A percentile compares a stretch with the other conserved stretches of the same genome.
Evolutionary conservation across 2,888 invertebrate genomes (phyloP).

Genomic region (Dicyrtoma fusca): DNA sequence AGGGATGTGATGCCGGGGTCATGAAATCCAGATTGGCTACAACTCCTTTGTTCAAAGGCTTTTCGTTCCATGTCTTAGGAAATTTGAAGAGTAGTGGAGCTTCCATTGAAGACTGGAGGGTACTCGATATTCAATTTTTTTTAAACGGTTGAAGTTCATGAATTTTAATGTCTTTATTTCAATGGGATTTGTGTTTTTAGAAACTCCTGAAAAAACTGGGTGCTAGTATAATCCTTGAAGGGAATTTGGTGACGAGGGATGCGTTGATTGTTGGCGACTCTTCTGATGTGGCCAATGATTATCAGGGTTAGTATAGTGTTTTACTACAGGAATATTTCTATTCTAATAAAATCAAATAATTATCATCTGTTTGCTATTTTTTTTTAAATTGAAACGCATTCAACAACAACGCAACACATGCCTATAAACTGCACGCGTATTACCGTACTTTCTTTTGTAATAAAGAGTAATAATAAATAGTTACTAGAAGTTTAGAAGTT

Average conservation of each 20-base stretch:
- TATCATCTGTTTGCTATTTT: too few relatives aligned
- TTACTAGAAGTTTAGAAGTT: neutral
- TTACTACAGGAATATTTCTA: too few relatives aligned
- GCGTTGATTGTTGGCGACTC: constrained; percentile 47
- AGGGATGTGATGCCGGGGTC: constrained; percentile 46
- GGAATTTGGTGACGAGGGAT: constrained; percentile 15
- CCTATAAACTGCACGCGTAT: too few relatives aligned
- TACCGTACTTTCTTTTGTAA: too few relatives aligned
- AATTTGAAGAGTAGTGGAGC: constrained; percentile 46
- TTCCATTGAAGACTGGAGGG: constrained; percentile 44
- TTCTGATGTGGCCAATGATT: constrained; percentile 26
- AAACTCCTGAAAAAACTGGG: constrained; percentile 46
- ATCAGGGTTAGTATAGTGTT: constrained; percentile 39
- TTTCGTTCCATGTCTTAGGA: constrained; percentile 47
- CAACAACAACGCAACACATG: too few relatives aligned
- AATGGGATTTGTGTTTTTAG: constrained; percentile 35
- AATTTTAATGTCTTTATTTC: neutral
- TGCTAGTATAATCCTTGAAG: constrained; percentile 36
- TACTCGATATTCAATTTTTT: too few relatives aligned
- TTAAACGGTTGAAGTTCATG: too few relatives aligned
- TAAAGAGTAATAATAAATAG: constrained; percentile 8
- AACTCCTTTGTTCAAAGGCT: constrained; percentile 40
- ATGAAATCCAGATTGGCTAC: constrained; percentile 39
- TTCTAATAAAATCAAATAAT: too few relatives aligned
- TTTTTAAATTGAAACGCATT: too few relatives aligned